Evolutionary conservation across 2,797 vertebrate species (phyloP), one percentile per base, ranked within the genome.

Genomic region (Vireo griseus): DNA sequence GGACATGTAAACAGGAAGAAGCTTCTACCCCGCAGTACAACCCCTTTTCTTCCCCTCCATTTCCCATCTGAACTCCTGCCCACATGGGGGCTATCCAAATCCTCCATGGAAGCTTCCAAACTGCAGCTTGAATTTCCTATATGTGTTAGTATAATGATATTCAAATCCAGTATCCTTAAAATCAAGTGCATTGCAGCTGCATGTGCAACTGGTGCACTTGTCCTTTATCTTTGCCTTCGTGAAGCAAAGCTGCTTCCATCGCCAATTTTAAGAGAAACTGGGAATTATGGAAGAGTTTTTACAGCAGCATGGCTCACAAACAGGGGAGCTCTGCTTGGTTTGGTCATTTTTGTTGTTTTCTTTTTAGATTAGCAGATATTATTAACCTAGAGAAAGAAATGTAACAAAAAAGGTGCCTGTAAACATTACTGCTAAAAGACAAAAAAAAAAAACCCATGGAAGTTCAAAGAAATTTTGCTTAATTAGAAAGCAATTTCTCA

Each of bases 11-110:
- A 33, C 11, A 55, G 33, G 29, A 52, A n/a, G 29, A 29, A 45
- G 12, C 7, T 68, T 50, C 39, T 13, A n/a, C 25, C 9, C n/a
- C 26, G 14, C 13, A 59, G 11, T 24, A 58, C 12, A 37, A 44
- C 0, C 10, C 10, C 6, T 33, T 28, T 68, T 55, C 33, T 21
- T 9, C n/a, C 26, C 58, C 26, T 59, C 17, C 16, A 26, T 16
- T 21, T 86, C 50, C 51, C 19, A 17, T 5, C 16, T 66, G 22
- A 92, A 18, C 14, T 67, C 35, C 25, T 18, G 24, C 24, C 16
- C 28, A 39, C 4, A 4, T 0, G 0, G 16, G 5, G 25, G 17
- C 25, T 33, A 18, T 5, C 19, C 5, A 28, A 35, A 63, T 13
- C 22, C 62, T 14, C 71, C 63, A 2, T 0, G 11, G 61, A 68